Evolutionary conservation across 2,113 vertebrate species (phyloP), one percentile per base, ranked within the genome.

Genomic region (Menidia beryllina): DNA sequence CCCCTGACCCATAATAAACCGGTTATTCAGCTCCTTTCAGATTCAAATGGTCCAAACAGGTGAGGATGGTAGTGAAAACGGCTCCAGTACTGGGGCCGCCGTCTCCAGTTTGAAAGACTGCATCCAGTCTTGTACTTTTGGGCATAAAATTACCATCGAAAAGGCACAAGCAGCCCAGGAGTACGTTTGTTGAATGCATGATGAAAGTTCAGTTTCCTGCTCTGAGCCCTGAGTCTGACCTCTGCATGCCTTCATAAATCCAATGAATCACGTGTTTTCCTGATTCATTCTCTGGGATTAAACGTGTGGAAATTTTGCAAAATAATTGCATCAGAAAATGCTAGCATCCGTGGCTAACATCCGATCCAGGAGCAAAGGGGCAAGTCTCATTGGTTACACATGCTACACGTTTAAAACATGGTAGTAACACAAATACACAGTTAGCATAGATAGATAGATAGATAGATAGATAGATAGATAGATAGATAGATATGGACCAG

Each of bases 201-300:
- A 79, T 34, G 77, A 50, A 83, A 79, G 72, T 41, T 68, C 30
- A 2, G 4, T 19, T 19, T 39, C 25, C 3, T 9, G 20, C 19
- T 7, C 15, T 45, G 7, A n/a, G n/a, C 17, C 19, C n/a, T 11
- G 13, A 7, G 0, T 39, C 19, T 30, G 11, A 20, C 19, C 17
- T 20, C 7, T 19, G 19, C 6, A 45, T 19, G 19, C 13, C 5
- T 5, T 41, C 5, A 41, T 45, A 45, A 45, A 45, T 2, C 41
- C 1, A 15, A 43, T 45, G 41, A 45, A 6, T 45, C 2, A 45
- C 41, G 15, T n/a, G 41, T 7, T 45, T 7, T 17, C 15, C 41
- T 14, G 41, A 6, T 45, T 45, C 15, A 5, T n/a, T 15, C 41
- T 7, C 17, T 1, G 6, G 41, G 39, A 41, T 41, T 41, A 45